Percentiles rank a stretch among this genome's conserved stretches.
phyloP scores from a whole-genome alignment of 2,888 invertebrate genomes.

The Anticlea derivata region DNA sequence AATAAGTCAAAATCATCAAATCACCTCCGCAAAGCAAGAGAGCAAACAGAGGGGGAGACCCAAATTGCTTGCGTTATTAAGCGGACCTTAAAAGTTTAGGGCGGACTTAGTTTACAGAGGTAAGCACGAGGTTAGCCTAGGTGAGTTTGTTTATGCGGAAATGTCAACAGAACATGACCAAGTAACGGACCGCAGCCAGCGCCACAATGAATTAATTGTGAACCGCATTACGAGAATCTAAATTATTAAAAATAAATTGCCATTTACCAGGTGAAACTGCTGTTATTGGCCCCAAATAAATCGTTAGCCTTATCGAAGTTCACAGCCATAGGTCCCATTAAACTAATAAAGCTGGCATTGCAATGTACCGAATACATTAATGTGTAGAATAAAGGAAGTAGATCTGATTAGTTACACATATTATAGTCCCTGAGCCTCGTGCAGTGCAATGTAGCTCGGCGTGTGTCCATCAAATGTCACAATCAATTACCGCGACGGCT shows the following conservation, averaged over 20 bases:
- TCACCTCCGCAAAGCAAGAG: conserved; percentile 77
- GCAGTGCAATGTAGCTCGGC: conserved; percentile 63
- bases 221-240: conserved; percentile 12
- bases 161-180: conserved; percentile 68
- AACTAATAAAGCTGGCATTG: conserved; percentile 19
- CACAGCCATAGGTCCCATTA: conserved; percentile 13
- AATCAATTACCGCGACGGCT: conserved; percentile 71
- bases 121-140: conserved; percentile 68
- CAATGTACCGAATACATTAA: conserved; percentile 12
- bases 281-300: conserved; percentile 14
- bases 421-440: conserved; percentile 50
- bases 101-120: conserved; percentile 77
- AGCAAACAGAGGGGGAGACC: conserved; percentile 76
- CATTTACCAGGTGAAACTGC: conserved; percentile 7
- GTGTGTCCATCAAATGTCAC: conserved; percentile 78
- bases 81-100: conserved; percentile 80
- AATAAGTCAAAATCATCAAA: conserved; percentile 83
- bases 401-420: conserved; percentile 35
- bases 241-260: conserved; percentile 11
- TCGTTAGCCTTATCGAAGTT: conserved; percentile 16
- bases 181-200: conserved; percentile 42
- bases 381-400: conserved; percentile 34
- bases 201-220: conserved; percentile 46
- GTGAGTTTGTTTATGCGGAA: conserved; percentile 71
- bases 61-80: conserved; percentile 82